Conservation (phyloP, 2,797 vertebrate genomes). For the Argentina silus region DNA sequence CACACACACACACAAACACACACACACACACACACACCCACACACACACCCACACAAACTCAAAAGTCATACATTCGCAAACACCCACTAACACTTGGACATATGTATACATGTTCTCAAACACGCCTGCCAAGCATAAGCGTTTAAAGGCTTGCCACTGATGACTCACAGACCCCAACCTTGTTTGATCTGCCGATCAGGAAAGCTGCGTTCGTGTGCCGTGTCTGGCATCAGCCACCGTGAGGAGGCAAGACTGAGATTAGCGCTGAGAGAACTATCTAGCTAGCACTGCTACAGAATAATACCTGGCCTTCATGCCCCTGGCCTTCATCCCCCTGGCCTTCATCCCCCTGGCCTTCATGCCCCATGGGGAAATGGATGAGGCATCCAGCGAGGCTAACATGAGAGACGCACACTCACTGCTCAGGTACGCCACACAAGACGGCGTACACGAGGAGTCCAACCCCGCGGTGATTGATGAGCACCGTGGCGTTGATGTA, state of each 20-base stretch:
- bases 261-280: conserved; percentile 13
- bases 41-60: conserved; percentile 10
- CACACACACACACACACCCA: conserved; percentile 13
- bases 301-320: conserved; percentile 38
- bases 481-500: conserved; percentile 69
- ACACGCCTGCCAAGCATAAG: not conserved
- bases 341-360: conserved; percentile 43
- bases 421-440: conserved; percentile 37
- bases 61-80: conserved; percentile 16
- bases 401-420: conserved; percentile 45
- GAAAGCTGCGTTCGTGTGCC: not conserved
- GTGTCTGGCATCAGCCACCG: conserved; percentile 39
- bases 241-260: conserved; percentile 42
- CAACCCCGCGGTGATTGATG: conserved; percentile 69
- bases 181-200: conserved; percentile 1
- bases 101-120: conserved; percentile 6
- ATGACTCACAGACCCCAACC: not conserved
- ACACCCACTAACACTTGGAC: conserved; percentile 15
- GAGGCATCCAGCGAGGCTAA: conserved; percentile 11
- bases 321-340: conserved; percentile 28
- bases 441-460: conserved; percentile 48
- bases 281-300: conserved; percentile 33
- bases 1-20: conserved; percentile 21
- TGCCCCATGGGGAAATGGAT: conserved; percentile 30
- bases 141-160: not conserved